Conservation (phyloP, 2,888 invertebrate species). For the Entomobrya proxima region DNA sequence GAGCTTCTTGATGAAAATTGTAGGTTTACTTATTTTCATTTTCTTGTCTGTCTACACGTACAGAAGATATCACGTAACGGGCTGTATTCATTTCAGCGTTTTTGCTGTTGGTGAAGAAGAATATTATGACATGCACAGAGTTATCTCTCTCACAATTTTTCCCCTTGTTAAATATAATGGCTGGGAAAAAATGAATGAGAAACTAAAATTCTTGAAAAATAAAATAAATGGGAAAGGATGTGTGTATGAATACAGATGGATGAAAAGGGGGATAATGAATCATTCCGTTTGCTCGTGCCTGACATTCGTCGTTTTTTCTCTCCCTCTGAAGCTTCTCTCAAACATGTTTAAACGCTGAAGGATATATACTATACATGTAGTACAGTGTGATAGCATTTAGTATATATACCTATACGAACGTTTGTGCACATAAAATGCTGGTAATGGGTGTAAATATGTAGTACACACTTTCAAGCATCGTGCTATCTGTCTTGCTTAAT, state of each 20-base stretch:
- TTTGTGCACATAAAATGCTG: neutral
- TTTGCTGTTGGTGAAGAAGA: neutral
- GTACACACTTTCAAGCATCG: neutral
- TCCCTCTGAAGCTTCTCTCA: neutral
- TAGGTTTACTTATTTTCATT: neutral
- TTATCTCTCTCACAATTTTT: neutral
- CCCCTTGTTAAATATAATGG: neutral
- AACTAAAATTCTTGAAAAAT: neutral
- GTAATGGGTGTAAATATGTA: constrained; percentile 1
- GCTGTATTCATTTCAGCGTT: neutral
- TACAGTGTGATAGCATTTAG: neutral
- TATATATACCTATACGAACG: no score
- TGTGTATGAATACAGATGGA: constrained; percentile 6
- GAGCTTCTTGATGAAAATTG: constrained; percentile 8
- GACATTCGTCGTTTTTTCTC: constrained; percentile 16
- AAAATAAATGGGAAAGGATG: constrained; percentile 2
- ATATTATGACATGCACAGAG: neutral
- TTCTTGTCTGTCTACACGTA: neutral
- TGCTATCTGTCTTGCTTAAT: constrained; percentile 7
- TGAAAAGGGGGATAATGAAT: constrained; percentile 21
- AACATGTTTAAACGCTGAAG: neutral
- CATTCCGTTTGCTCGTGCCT: constrained; percentile 20
- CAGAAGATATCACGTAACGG: neutral
- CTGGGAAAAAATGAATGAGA: neutral
- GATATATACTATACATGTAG: neutral